phyloP scores from a whole-genome alignment of 2,113 vertebrate genomes.

The Gasterosteus aculeatus region DNA sequence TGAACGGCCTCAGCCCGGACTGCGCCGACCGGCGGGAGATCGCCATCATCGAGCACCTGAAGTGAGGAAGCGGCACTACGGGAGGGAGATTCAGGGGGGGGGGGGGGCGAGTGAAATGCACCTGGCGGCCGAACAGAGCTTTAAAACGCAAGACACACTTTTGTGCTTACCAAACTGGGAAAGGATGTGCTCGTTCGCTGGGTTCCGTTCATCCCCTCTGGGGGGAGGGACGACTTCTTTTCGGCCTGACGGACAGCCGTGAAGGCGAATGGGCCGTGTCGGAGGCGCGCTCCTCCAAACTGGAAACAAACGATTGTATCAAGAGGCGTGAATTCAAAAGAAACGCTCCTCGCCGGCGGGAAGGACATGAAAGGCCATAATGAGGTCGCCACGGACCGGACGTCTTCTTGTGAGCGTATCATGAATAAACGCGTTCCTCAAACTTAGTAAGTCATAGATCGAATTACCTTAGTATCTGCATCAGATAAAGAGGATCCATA shows the following conservation, averaged over 20 bases:
- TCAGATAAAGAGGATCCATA: slow-evolving; percentile 70
- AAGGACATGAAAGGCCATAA: slow-evolving; percentile 30
- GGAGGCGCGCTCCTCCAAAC: background rate
- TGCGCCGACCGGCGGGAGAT: slow-evolving; percentile 88
- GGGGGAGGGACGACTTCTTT: background rate
- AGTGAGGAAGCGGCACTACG: slow-evolving; percentile 75
- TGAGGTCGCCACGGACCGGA: slow-evolving; percentile 32
- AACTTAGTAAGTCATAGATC: slow-evolving; percentile 60
- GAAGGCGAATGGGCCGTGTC: slow-evolving; percentile 22
- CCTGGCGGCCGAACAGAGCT: slow-evolving; percentile 4
- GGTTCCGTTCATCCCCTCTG: background rate
- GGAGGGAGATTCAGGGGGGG: background rate
- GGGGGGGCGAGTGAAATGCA: slow-evolving; percentile 9
- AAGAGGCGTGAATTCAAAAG: slow-evolving; percentile 8
- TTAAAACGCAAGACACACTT: slow-evolving; percentile 23
- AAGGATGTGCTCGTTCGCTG: background rate
- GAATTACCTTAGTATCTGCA: slow-evolving; percentile 63
- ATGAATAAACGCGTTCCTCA: slow-evolving; percentile 13
- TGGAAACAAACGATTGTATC: slow-evolving; percentile 37
- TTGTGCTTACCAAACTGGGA: background rate
- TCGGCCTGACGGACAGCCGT: slow-evolving; percentile 29
- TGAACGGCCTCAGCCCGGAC: slow-evolving; percentile 96
- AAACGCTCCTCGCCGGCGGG: background rate
- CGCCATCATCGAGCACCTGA: slow-evolving; percentile 90
- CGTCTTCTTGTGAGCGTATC: slow-evolving; percentile 8